A percentile compares a stretch with the other conserved stretches of the same genome.
These are phyloP conservation scores for Heliconius sara DNA, from an alignment of 2,888 invertebrate species.

Conservation along the genomic window DNA sequence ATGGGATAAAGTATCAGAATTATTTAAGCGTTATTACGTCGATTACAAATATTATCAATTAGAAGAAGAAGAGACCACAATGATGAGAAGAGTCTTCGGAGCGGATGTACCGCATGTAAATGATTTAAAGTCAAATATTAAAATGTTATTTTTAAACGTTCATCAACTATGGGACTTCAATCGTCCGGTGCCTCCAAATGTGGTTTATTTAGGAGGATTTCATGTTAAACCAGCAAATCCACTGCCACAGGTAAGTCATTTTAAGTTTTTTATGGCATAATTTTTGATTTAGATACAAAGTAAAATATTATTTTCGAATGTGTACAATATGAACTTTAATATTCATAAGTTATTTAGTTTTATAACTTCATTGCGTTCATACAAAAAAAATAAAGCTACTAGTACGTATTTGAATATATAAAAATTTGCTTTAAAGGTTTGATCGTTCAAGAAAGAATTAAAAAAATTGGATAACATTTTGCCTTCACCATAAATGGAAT, in stretches of 20 bases:
- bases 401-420: too few relatives aligned
- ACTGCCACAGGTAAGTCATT: conserved; percentile 60
- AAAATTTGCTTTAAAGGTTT: too few relatives aligned
- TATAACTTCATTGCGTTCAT: too few relatives aligned
- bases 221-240: conserved; percentile 59
- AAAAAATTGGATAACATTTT: too few relatives aligned
- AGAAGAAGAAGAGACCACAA: conserved; percentile 23
- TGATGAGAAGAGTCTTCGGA: conserved; percentile 49
- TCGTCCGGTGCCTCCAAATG: conserved; percentile 64
- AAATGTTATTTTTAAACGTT: conserved; percentile 65
- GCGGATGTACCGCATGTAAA: conserved; percentile 45
- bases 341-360: too few relatives aligned
- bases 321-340: too few relatives aligned
- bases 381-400: not conserved
- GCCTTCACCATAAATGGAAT: too few relatives aligned
- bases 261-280: too few relatives aligned
- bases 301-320: too few relatives aligned
- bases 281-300: not conserved
- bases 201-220: conserved; percentile 65
- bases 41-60: not conserved
- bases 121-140: conserved; percentile 54
- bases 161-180: conserved; percentile 60
- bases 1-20: conserved; percentile 53
- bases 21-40: conserved; percentile 35
- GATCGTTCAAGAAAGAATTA: too few relatives aligned